Base-by-base conservation (phyloP, 2,113 vertebrate genomes). In the Leptosomus discolor region DNA sequence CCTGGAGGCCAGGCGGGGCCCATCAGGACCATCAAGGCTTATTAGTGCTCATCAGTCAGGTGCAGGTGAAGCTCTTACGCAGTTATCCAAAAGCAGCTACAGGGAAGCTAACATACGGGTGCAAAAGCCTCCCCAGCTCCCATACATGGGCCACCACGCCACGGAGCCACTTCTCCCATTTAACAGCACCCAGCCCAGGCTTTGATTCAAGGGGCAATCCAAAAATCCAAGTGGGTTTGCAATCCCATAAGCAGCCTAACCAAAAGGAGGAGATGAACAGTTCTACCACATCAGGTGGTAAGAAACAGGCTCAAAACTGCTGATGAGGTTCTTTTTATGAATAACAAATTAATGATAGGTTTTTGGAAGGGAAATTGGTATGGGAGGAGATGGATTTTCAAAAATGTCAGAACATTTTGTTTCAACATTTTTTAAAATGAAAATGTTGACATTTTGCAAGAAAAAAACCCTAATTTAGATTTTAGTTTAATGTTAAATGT, bases 371-470 rank as follows among this genome's bases (percentile, higher is more conserved):
- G 19, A 83, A 90, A 85, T 90, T 69, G 37, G 39, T 79, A 94
- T 32, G 45, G 54, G 92, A 95, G 51, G 70, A 94, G 88, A 83
- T 36, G 36, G 82, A 73, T 90, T 92, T 93, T 94, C 91, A n/a
- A 85, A 92, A 91, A 86, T 93, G 96, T 93, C 92, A 95, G 94
- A 96, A 97, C 88, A 90, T 90, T 94, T 90, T 85, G 94, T 94
- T 96, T 92, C 91, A 94, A 82, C 70, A 57, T 94, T 95, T 95
- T 90, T 94, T 88, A 93, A 88, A 96, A 83, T 53, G 23, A 90
- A 94, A 92, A 94, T 64, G 85, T 95, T 97, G 94, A 94, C 88
- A 83, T 94, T 95, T 96, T 90, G 37, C 24, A 88, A 73, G 82
- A 4, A 63, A 23, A 39, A 73, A 75, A 68, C 68, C 16, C 46